phyloP scores from a whole-genome alignment of 1,140 invertebrate species.

The Zeugodacus cucurbitae region DNA sequence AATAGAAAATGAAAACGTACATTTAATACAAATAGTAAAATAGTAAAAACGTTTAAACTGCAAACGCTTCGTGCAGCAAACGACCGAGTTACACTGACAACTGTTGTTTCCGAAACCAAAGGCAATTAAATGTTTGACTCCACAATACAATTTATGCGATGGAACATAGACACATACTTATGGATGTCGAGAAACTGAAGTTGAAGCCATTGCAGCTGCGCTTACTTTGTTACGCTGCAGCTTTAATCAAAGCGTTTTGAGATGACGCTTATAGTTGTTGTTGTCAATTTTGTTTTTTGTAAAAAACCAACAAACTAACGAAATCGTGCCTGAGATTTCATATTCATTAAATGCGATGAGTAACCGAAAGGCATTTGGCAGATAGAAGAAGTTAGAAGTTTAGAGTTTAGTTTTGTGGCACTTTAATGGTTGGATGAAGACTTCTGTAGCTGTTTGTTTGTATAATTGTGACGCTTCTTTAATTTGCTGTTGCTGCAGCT shows the following conservation, averaged over 20 bases:
- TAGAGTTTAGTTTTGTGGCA: background rate
- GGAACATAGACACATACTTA: background rate
- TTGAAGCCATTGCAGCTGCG: background rate
- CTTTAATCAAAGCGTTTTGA: background rate
- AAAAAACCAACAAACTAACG: background rate
- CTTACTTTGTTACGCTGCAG: background rate
- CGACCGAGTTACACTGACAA: background rate
- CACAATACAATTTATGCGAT: background rate
- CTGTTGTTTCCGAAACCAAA: background rate
- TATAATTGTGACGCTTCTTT: background rate
- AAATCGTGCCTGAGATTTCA: slow-evolving; percentile 27
- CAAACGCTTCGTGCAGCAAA: background rate
- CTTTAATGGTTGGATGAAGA: background rate
- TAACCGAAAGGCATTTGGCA: background rate
- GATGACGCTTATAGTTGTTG: background rate
- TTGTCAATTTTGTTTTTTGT: background rate
- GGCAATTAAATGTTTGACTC: slow-evolving; percentile 3
- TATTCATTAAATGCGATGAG: background rate
- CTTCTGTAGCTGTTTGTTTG: background rate
- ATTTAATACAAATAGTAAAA: background rate
- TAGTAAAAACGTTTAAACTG: background rate
- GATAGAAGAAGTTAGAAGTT: background rate
- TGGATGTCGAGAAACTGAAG: background rate
- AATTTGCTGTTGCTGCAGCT: background rate
- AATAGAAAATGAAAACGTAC: background rate